Evolutionary conservation across 2,888 invertebrate species (phyloP).

Genomic region (Aplocera efformata): DNA sequence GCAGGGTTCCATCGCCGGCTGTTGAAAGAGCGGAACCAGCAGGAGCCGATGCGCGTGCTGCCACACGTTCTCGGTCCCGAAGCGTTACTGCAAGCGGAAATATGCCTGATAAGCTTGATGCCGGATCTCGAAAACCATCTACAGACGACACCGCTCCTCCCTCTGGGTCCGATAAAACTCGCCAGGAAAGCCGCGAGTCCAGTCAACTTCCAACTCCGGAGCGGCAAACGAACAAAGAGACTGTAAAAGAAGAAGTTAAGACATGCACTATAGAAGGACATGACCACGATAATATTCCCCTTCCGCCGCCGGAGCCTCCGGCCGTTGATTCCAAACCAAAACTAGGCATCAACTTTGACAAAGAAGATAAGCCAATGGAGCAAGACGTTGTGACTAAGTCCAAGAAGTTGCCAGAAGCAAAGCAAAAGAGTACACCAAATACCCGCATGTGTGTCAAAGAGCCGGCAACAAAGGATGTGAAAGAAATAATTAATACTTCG

Average conservation of each 20-base stretch:
- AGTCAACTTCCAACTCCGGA: slow-evolving; percentile 81
- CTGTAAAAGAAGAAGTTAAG: slow-evolving; percentile 60
- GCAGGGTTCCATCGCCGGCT: slow-evolving; percentile 85
- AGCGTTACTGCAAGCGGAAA: slow-evolving; percentile 84
- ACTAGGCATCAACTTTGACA: slow-evolving; percentile 36
- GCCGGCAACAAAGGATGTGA: slow-evolving; percentile 24
- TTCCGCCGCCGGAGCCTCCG: slow-evolving; percentile 8
- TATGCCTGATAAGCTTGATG: slow-evolving; percentile 81
- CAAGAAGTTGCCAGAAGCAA: slow-evolving; percentile 46
- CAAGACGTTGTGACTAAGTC: slow-evolving; percentile 28
- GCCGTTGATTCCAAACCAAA: slow-evolving; percentile 26
- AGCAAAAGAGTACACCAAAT: slow-evolving; percentile 40
- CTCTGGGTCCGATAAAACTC: slow-evolving; percentile 66
- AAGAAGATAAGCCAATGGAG: slow-evolving; percentile 43
- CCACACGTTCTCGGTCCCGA: slow-evolving; percentile 84
- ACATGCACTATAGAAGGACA: slow-evolving; percentile 9
- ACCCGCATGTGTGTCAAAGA: slow-evolving; percentile 45
- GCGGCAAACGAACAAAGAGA: slow-evolving; percentile 82
- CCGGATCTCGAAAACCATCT: slow-evolving; percentile 74
- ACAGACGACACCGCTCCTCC: slow-evolving; percentile 57
- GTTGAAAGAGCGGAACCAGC: slow-evolving; percentile 88
- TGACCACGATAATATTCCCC: slow-evolving; percentile 8
- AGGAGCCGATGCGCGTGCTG: slow-evolving; percentile 69
- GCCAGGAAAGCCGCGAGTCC: slow-evolving; percentile 82
- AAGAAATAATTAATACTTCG: slow-evolving; percentile 22